Evolutionary conservation across 2,888 invertebrate genomes (phyloP).

Genomic region (Eupithecia vulgata): DNA sequence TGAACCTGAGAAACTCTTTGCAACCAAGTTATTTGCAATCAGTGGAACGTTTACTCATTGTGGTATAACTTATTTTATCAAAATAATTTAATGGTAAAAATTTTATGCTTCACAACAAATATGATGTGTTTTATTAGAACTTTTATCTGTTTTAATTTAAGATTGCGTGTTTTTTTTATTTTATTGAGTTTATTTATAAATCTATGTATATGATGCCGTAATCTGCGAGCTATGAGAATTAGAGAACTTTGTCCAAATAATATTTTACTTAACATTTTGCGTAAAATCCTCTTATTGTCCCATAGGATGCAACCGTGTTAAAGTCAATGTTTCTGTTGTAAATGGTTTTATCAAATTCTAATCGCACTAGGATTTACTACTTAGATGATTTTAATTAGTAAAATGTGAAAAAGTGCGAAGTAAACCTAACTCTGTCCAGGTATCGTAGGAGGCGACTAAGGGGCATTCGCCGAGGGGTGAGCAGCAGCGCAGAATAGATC

Average conservation of each 20-base stretch:
- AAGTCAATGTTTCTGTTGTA: not conserved
- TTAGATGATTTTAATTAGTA: not conserved
- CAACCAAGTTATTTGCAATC: constrained; percentile 2
- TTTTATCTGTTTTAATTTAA: not conserved
- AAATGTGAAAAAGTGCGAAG: not conserved
- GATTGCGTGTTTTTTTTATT: not conserved
- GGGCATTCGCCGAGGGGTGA: too few relatives aligned
- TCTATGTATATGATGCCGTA: not conserved
- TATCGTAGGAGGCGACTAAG: too few relatives aligned
- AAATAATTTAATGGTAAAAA: too few relatives aligned
- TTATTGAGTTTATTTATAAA: not conserved
- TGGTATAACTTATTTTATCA: too few relatives aligned
- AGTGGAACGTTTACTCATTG: not conserved
- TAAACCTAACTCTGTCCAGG: too few relatives aligned
- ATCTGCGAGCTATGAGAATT: not conserved
- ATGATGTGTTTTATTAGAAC: not conserved
- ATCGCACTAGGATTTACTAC: not conserved
- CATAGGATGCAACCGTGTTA: not conserved
- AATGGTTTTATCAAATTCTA: not conserved
- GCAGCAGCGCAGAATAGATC: too few relatives aligned
- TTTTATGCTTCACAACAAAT: too few relatives aligned
- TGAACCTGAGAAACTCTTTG: constrained; percentile 30
- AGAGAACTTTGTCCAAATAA: not conserved
- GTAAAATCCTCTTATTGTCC: not conserved
- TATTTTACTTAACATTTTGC: not conserved